Conservation (phyloP, 2,113 vertebrate species). For the Galemys pyrenaicus region DNA sequence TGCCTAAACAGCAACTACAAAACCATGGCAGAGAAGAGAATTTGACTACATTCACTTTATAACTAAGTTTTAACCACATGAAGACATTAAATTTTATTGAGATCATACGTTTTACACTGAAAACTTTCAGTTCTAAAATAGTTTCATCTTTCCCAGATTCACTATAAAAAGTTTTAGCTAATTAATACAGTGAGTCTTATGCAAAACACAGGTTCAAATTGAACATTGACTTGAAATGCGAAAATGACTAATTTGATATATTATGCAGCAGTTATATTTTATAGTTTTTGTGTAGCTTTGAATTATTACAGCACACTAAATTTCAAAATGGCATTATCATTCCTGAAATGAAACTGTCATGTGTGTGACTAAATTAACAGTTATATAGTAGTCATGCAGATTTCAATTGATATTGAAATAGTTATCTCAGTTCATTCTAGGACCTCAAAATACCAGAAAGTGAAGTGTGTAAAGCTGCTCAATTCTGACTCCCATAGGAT, state of each 20-base stretch:
- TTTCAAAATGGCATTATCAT: background rate
- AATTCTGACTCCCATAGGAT: too few species aligned
- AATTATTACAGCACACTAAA: background rate
- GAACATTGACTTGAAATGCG: background rate
- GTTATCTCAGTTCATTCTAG: too few species aligned
- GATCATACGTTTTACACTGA: background rate
- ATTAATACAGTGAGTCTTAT: background rate
- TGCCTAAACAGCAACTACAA: background rate
- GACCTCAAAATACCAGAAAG: too few species aligned
- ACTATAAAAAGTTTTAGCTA: background rate
- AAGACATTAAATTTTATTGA: background rate
- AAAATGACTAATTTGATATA: background rate
- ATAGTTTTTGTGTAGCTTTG: background rate
- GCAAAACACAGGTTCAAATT: background rate
- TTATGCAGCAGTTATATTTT: background rate
- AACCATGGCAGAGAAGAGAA: background rate
- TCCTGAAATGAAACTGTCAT: background rate
- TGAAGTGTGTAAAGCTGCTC: too few species aligned
- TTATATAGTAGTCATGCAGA: background rate
- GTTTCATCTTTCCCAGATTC: background rate
- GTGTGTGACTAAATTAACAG: background rate
- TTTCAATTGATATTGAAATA: background rate
- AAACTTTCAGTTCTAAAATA: background rate
- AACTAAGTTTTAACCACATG: background rate
- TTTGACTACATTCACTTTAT: background rate